A percentile compares a stretch with the other conserved stretches of the same genome.
Conservation (phyloP, 2,888 invertebrate genomes). For the Scaptomyza tumidula region DNA sequence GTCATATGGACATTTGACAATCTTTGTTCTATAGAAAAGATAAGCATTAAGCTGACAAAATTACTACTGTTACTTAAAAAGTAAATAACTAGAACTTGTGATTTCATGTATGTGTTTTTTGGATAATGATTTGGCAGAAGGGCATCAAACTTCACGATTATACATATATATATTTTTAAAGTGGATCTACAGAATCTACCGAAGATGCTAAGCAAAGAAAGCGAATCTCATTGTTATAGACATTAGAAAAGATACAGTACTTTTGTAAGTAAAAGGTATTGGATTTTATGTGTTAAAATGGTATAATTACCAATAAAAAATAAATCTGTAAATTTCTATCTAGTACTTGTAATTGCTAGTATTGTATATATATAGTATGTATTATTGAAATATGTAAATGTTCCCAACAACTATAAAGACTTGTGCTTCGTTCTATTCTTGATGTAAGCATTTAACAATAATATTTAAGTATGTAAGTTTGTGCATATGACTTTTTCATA, state of each 20-base stretch:
- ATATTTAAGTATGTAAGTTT: constrained; percentile 53
- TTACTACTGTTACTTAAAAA: constrained; percentile 56
- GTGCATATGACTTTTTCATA: constrained; percentile 61
- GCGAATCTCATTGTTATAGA: constrained; percentile 1
- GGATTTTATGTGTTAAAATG: constrained; percentile 9
- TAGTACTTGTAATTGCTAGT: constrained; percentile 27
- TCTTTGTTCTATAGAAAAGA: constrained; percentile 54
- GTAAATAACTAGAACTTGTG: constrained; percentile 57
- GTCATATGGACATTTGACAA: constrained; percentile 64
- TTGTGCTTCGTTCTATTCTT: constrained; percentile 75
- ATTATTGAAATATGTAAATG: constrained; percentile 63
- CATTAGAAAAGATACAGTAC: constrained; percentile 7
- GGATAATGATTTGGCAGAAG: neutral
- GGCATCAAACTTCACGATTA: constrained; percentile 11
- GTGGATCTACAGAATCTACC: constrained; percentile 10
- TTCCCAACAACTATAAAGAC: constrained; percentile 77
- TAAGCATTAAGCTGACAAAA: constrained; percentile 15
- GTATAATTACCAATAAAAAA: constrained; percentile 32
- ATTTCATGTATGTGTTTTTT: constrained; percentile 46
- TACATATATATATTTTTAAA: constrained; percentile 33
- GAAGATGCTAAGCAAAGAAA: constrained; percentile 8
- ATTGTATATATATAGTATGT: constrained; percentile 55
- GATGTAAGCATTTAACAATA: constrained; percentile 73
- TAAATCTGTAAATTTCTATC: constrained; percentile 57
- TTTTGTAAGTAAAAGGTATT: constrained; percentile 26